Base-by-base conservation (phyloP, 2,888 invertebrate species). In the Pachymerium ferrugineum region DNA sequence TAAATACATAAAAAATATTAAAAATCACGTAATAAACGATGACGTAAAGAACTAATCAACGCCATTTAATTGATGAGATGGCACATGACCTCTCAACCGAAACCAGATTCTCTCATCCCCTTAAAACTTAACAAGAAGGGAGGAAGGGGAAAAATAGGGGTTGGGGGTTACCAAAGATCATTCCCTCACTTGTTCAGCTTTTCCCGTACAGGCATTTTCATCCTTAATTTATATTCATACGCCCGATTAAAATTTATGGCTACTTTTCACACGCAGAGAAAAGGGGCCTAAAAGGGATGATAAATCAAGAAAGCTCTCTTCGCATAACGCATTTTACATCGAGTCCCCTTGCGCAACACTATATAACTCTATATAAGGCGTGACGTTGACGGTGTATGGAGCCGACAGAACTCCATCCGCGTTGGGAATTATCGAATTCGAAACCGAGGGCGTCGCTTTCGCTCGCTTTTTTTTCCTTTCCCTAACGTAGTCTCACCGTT, bases 151-250 rank as follows among this genome's bases (percentile, higher is more conserved):
- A n/a, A n/a, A n/a, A n/a, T n/a, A n/a, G n/a, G n/a, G n/a, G n/a
- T n/a, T n/a, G n/a, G n/a, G n/a, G n/a, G n/a, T n/a, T n/a, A n/a
- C n/a, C 38, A 54, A 54, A 54, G 22, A 54, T 54, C 54, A 54
- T 25, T 25, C 54, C 54, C 54, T 25, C 47, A 47, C 8, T 6
- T n/a, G 14, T 47, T 47, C 54, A 25, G 22, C 54, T 22, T 54
- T 54, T 14, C 3, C 54, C 54, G 22, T n/a, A n/a, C n/a, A n/a
- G n/a, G n/a, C 8, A 35, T 67, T 67, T 67, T 28, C 67, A 67
- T 28, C 16, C 69, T 69, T 69, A 69, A 69, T 69, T 69, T 69
- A 69, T 69, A 69, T 69, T 69, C 69, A 69, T 69, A 69, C 31
- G 29, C 69, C n/a, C 30, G 69, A 69, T 69, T 29, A 69, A 31